phyloP scores from a whole-genome alignment of 2,797 vertebrate species.

The Lacerta viridis region DNA sequence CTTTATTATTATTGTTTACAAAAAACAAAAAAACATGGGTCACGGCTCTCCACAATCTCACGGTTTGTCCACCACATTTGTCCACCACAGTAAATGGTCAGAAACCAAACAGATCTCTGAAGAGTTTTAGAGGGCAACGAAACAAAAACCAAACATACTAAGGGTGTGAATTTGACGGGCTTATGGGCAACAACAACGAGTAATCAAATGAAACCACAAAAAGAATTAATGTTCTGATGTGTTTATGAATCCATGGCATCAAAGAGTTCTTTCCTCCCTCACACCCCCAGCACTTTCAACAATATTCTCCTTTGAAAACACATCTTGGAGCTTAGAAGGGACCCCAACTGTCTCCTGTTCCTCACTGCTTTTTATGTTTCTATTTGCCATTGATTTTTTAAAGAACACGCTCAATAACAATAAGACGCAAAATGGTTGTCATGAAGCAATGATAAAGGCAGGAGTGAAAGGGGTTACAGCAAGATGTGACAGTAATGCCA shows the following conservation, averaged over 20 bases:
- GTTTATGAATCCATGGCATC: neutral
- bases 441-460: neutral
- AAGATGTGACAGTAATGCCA: neutral
- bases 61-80: neutral
- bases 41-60: neutral
- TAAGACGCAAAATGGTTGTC: neutral
- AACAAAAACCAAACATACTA: neutral
- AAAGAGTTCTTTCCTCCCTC: neutral
- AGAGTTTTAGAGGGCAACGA: neutral
- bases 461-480: neutral
- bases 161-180: neutral
- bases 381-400: constrained; percentile 18
- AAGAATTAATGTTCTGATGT: neutral
- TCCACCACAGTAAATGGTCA: neutral
- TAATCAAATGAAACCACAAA: neutral
- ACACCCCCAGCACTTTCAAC: neutral
- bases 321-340: neutral
- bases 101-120: neutral
- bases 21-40: neutral
- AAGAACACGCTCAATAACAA: neutral
- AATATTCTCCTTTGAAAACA: constrained; percentile 2
- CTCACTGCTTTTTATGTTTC: neutral
- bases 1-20: neutral
- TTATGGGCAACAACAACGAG: too few relatives aligned
- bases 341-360: constrained; percentile 4